A percentile compares a stretch with the other conserved stretches of the same genome.
Evolutionary conservation across 2,113 vertebrate species (phyloP).

Genomic region (Sylvia atricapilla): DNA sequence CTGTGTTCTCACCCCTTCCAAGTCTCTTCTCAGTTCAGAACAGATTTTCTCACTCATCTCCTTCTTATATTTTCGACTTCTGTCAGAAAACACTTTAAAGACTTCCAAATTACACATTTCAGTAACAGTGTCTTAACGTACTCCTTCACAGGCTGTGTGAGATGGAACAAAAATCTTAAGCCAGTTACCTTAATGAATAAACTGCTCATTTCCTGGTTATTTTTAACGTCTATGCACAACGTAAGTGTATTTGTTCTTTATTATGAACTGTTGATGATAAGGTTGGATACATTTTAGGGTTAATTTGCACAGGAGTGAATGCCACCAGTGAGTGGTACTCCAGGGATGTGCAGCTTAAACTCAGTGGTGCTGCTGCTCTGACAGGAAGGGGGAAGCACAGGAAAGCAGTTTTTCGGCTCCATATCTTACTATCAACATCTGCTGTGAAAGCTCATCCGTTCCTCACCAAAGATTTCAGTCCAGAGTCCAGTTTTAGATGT

Average conservation of each 20-base stretch:
- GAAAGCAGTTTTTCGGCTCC: neutral
- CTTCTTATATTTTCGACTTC: neutral
- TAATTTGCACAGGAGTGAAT: neutral
- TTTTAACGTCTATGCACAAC: accelerated
- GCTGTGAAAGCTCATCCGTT: neutral
- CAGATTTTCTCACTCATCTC: neutral
- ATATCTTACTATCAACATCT: neutral
- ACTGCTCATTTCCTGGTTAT: neutral
- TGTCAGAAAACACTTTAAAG: neutral
- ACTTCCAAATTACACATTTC: neutral
- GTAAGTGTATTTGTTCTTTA: neutral
- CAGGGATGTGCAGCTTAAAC: neutral
- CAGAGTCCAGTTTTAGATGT: neutral
- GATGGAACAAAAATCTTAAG: neutral
- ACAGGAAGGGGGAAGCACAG: neutral
- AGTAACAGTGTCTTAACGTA: neutral
- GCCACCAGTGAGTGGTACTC: neutral
- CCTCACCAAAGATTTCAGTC: neutral
- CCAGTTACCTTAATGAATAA: neutral
- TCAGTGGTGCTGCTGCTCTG: neutral
- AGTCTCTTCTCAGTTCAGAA: neutral
- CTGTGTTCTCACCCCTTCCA: neutral
- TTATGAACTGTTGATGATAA: neutral
- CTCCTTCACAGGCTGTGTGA: neutral
- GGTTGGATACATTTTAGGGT: neutral